These are phyloP conservation scores for Thelaira solivaga DNA, from an alignment of 2,888 invertebrate species.

Conservation along the genomic window DNA sequence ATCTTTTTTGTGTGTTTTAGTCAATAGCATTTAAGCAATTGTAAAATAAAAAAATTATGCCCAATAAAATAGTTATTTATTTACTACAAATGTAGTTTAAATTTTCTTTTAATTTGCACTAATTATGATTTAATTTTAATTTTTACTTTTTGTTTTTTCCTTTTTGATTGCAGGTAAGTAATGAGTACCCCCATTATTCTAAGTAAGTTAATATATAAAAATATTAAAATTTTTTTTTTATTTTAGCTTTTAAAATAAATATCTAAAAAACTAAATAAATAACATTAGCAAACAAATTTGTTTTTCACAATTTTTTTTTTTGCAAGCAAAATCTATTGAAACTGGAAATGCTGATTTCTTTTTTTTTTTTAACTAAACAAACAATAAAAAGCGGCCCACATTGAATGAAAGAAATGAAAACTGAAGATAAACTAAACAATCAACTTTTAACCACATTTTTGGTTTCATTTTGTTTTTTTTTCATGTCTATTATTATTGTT, in stretches of 20 bases:
- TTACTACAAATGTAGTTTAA: too few relatives aligned
- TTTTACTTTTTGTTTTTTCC: neutral
- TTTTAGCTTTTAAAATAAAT: too few relatives aligned
- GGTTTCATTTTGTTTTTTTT: neutral
- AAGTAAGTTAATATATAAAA: conserved; percentile 1
- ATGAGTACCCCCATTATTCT: neutral
- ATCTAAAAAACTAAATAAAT: too few relatives aligned
- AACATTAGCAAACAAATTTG: conserved; percentile 13
- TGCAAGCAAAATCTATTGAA: conserved; percentile 3
- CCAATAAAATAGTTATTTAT: too few relatives aligned
- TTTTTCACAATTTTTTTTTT: conserved; percentile 9
- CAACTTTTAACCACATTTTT: conserved; percentile 42
- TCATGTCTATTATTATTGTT: conserved; percentile 12
- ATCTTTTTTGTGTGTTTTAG: too few relatives aligned
- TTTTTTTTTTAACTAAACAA: neutral
- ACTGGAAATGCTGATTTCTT: conserved; percentile 16
- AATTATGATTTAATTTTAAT: too few relatives aligned
- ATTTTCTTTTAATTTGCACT: too few relatives aligned
- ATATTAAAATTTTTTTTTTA: neutral
- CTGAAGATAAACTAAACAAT: conserved; percentile 47
- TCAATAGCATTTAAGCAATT: too few relatives aligned
- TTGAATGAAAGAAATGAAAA: conserved; percentile 37
- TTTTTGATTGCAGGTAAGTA: conserved; percentile 17
- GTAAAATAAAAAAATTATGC: too few relatives aligned
- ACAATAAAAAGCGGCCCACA: conserved; percentile 46